Percentiles rank a stretch among this genome's conserved stretches.
phyloP scores from a whole-genome alignment of 2,113 vertebrate genomes.

The Zeus faber region DNA sequence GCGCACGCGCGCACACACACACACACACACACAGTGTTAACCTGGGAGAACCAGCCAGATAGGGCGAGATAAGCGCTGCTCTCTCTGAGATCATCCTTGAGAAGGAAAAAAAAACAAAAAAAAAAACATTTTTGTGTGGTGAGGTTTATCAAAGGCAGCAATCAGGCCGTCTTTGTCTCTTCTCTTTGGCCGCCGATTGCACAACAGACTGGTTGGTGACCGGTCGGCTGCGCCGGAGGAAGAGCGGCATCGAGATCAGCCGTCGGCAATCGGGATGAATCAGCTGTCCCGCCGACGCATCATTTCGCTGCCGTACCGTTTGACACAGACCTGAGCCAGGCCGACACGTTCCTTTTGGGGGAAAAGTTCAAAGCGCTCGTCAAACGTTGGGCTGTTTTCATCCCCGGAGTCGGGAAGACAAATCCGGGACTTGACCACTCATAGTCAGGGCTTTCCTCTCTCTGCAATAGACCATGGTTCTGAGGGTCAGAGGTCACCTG shows the following conservation, averaged over 20 bases:
- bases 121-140: slow-evolving; percentile 29
- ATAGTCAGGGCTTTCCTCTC: too few species aligned
- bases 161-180: slow-evolving; percentile 1
- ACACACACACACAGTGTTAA: slow-evolving; percentile 24
- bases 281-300: too few species aligned
- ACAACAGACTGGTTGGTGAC: too few species aligned
- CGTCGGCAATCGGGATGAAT: too few species aligned
- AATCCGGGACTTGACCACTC: slow-evolving; percentile 34
- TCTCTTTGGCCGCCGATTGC: not conserved
- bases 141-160: slow-evolving; percentile 42
- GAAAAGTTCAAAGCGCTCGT: slow-evolving; percentile 31
- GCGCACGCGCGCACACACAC: slow-evolving; percentile 19
- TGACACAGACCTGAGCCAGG: too few species aligned
- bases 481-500: slow-evolving; percentile 68
- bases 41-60: slow-evolving; percentile 56
- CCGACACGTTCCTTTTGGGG: too few species aligned
- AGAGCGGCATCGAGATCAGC: too few species aligned
- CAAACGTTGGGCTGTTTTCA: slow-evolving; percentile 27
- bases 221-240: too few species aligned
- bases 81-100: too few species aligned
- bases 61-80: too few species aligned
- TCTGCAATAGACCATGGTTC: slow-evolving; percentile 41
- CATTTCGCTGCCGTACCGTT: too few species aligned
- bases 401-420: slow-evolving; percentile 31
- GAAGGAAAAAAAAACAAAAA: not conserved